Conservation (phyloP, 1,140 invertebrate genomes). For the Apis mellifera region Amel_HAv3.1 CM009943.2:4132501-4133000, state of each 20-base stretch:
- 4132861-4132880: too few relatives aligned
- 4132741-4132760: constrained; percentile 82
- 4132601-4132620: constrained; percentile 80
- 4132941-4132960: constrained; percentile 14
- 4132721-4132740: constrained; percentile 70
- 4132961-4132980: constrained; percentile 46
- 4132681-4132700: constrained; percentile 41
- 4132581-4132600: constrained; percentile 77
- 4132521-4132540: constrained; percentile 30
- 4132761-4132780: constrained; percentile 76
- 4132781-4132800: constrained; percentile 58
- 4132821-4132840: constrained; percentile 44
- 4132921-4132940: constrained; percentile 40
- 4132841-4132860: constrained; percentile 26
- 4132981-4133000: constrained; percentile 37
- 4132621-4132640: constrained; percentile 75
- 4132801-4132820: constrained; percentile 43
- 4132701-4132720: constrained; percentile 45
- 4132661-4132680: constrained; percentile 44
- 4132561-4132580: constrained; percentile 71
- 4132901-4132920: background rate
- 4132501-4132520: constrained; percentile 58
- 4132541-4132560: constrained; percentile 62
- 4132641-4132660: constrained; percentile 50
- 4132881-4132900: background rate